These are phyloP conservation scores for Calcarius lapponicus DNA, from an alignment of 2,797 vertebrate genomes.

Conservation along the genomic window DNA sequence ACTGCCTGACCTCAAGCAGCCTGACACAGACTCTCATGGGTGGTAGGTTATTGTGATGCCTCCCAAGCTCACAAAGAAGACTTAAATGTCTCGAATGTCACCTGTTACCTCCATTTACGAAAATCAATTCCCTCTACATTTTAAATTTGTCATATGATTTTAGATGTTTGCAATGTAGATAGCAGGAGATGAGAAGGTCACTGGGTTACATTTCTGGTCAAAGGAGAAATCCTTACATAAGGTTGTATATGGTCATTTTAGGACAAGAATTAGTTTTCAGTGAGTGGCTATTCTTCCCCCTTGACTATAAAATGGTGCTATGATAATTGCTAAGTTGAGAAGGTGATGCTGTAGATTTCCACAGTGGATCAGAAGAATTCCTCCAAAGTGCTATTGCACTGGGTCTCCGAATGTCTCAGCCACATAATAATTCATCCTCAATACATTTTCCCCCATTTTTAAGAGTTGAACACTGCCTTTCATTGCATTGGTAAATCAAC, in stretches of 20 bases:
- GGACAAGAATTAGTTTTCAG: background rate
- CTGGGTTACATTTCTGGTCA: background rate
- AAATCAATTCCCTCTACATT: background rate
- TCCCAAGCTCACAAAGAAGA: background rate
- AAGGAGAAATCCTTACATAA: background rate
- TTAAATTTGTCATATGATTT: background rate
- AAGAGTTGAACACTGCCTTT: background rate
- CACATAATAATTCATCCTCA: background rate
- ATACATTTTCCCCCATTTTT: background rate
- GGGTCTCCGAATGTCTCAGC: background rate
- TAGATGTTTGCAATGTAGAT: background rate
- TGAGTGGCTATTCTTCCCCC: background rate
- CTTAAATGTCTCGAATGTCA: background rate
- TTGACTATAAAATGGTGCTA: background rate
- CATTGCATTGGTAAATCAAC: background rate
- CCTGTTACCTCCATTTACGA: background rate
- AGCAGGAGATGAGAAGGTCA: background rate
- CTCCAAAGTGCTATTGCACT: background rate
- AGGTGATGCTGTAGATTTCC: background rate
- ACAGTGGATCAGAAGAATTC: background rate
- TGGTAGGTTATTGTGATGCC: background rate
- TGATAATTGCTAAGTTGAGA: background rate
- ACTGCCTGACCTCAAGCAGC: background rate
- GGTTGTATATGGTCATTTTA: background rate
- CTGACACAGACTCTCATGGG: background rate